Percentiles rank a stretch among this genome's conserved stretches.
phyloP scores from a whole-genome alignment of 2,888 invertebrate genomes.

The Ametastegia equiseti region DNA sequence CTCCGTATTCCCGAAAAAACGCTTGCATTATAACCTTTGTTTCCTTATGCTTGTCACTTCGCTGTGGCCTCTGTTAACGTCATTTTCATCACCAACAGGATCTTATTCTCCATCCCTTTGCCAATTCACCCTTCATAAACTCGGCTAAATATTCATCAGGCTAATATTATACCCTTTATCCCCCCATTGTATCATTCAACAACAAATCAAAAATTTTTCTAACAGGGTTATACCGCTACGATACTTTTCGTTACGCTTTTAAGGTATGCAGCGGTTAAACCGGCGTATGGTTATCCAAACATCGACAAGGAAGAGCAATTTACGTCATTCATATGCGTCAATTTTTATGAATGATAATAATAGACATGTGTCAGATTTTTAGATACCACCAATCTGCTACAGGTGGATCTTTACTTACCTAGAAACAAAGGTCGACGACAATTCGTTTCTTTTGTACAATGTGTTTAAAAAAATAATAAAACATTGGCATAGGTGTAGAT shows the following conservation, averaged over 20 bases:
- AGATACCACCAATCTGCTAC: constrained; percentile 16
- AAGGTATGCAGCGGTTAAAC: too few species aligned
- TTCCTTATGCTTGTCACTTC: constrained; percentile 60
- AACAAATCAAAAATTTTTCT: constrained; percentile 48
- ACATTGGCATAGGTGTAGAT: neutral
- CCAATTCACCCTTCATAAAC: neutral
- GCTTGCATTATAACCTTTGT: constrained; percentile 66
- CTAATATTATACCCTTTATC: neutral
- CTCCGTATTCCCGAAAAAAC: constrained; percentile 52
- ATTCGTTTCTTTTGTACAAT: neutral
- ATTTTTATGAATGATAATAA: neutral
- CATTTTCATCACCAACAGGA: constrained; percentile 46
- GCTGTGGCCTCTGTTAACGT: constrained; percentile 54
- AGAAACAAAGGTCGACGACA: constrained; percentile 8
- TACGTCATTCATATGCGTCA: neutral
- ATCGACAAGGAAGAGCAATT: neutral
- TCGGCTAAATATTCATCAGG: constrained; percentile 10
- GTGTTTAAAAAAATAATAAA: neutral
- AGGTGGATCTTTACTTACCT: constrained; percentile 21
- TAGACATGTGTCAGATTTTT: neutral
- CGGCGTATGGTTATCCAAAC: neutral
- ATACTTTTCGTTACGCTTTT: neutral
- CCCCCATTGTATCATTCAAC: neutral
- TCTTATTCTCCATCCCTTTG: constrained; percentile 27
- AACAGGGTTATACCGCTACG: neutral